Percentiles rank a stretch among this genome's conserved stretches.
These are phyloP conservation scores for Campopleginae sp. DNA, from an alignment of 2,888 invertebrate species.

Conservation along the genomic window DNA sequence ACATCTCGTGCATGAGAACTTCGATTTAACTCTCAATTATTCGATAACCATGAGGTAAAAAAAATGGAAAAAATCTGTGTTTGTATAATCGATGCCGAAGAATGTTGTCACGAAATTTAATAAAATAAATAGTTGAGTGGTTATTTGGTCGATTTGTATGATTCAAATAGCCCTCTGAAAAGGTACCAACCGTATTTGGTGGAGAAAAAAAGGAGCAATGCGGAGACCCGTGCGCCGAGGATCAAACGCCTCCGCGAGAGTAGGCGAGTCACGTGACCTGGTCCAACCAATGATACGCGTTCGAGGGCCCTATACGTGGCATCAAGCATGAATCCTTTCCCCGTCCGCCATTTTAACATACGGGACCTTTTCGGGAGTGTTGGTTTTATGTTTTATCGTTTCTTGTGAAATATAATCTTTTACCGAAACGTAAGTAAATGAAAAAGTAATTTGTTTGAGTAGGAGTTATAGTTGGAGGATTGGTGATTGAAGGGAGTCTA, in stretches of 20 bases:
- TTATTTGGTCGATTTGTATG: neutral
- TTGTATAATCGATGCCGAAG: too few relatives aligned
- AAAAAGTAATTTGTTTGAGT: constrained; percentile 52
- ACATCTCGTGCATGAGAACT: too few relatives aligned
- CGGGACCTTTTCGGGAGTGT: constrained; percentile 89
- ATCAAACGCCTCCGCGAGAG: constrained; percentile 52
- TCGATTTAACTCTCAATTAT: too few relatives aligned
- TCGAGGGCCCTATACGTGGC: constrained; percentile 90
- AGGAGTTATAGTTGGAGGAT: constrained; percentile 12
- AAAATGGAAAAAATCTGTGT: neutral
- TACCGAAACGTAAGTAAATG: constrained; percentile 84
- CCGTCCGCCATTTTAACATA: constrained; percentile 94
- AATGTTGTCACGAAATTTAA: too few relatives aligned
- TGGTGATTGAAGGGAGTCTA: neutral
- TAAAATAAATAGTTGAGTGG: neutral
- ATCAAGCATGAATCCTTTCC: constrained; percentile 90
- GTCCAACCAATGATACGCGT: constrained; percentile 76
- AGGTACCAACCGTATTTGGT: constrained; percentile 31
- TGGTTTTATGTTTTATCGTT: constrained; percentile 89
- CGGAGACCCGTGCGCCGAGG: constrained; percentile 55
- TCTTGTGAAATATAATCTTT: constrained; percentile 86
- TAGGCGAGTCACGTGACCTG: constrained; percentile 74
- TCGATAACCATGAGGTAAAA: too few relatives aligned
- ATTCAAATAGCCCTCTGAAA: constrained; percentile 15
- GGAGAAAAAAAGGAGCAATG: constrained; percentile 14